Percentiles rank a stretch among this genome's conserved stretches.
Conservation (phyloP, 2,797 vertebrate genomes). For the Syngnathus rostellatus region DNA sequence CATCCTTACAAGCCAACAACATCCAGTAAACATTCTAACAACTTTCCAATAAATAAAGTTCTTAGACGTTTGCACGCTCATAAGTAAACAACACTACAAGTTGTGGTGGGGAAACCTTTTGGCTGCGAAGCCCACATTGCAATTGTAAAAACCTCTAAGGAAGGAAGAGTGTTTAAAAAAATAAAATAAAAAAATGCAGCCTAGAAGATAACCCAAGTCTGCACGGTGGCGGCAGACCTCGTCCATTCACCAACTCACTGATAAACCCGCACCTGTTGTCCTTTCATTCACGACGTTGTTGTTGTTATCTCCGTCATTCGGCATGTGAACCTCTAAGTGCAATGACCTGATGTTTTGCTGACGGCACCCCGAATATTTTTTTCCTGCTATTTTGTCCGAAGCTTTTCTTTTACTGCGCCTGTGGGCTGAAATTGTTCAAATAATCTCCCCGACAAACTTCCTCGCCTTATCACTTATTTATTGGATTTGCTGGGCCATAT, state of each 20-base stretch:
- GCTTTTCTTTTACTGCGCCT: constrained; percentile 38
- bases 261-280: constrained; percentile 40
- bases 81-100: neutral
- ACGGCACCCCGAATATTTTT: constrained; percentile 30
- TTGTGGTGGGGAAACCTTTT: neutral
- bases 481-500: constrained; percentile 62
- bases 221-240: neutral
- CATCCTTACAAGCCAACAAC: neutral
- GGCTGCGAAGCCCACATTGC: neutral
- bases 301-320: constrained; percentile 53
- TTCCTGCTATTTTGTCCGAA: constrained; percentile 42
- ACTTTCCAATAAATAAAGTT: neutral
- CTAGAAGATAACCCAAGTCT: neutral
- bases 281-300: constrained; percentile 31
- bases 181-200: constrained; percentile 9
- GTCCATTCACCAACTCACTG: constrained; percentile 20
- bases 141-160: neutral
- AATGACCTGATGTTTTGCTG: constrained; percentile 55
- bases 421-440: constrained; percentile 64
- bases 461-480: constrained; percentile 67
- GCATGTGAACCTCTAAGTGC: constrained; percentile 43
- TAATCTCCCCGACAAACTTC: constrained; percentile 56
- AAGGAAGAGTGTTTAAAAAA: neutral
- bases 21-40: neutral
- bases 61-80: neutral